Conservation (phyloP, 2,888 invertebrate genomes). For the Agonopterix subpropinquella region DNA sequence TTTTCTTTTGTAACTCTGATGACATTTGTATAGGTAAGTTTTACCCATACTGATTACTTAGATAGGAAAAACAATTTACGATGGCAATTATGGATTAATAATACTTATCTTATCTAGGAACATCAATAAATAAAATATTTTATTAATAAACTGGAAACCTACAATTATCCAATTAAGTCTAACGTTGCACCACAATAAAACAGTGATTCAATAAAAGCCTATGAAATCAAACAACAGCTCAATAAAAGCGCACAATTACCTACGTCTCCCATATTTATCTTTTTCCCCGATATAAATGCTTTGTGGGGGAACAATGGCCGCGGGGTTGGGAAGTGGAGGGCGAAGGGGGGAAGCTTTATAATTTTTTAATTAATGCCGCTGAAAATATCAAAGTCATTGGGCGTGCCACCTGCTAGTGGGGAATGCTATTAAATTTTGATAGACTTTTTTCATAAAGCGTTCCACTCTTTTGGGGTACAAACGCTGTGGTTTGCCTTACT, state of each 20-base stretch:
- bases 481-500: conserved; percentile 1
- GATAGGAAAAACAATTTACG: too few relatives aligned
- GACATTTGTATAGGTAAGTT: too few relatives aligned
- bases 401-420: conserved; percentile 50
- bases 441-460: conserved; percentile 53
- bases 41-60: too few relatives aligned
- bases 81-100: too few relatives aligned
- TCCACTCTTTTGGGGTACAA: conserved; percentile 31
- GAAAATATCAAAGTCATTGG: conserved; percentile 75
- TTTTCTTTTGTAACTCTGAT: background rate
- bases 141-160: too few relatives aligned
- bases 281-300: conserved; percentile 64
- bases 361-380: conserved; percentile 74
- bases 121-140: too few relatives aligned
- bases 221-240: conserved; percentile 68
- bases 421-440: conserved; percentile 58
- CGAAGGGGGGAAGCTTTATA: conserved; percentile 64
- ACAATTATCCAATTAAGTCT: too few relatives aligned
- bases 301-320: conserved; percentile 57
- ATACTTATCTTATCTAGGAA: too few relatives aligned
- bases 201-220: conserved; percentile 47
- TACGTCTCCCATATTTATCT: conserved; percentile 69
- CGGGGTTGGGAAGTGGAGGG: conserved; percentile 35
- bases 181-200: conserved; percentile 2
- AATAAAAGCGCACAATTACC: conserved; percentile 70